Percentiles rank a stretch among this genome's conserved stretches.
These are phyloP conservation scores for Castor canadensis DNA, from an alignment of 2,113 vertebrate species.

Conservation along the genomic window DNA sequence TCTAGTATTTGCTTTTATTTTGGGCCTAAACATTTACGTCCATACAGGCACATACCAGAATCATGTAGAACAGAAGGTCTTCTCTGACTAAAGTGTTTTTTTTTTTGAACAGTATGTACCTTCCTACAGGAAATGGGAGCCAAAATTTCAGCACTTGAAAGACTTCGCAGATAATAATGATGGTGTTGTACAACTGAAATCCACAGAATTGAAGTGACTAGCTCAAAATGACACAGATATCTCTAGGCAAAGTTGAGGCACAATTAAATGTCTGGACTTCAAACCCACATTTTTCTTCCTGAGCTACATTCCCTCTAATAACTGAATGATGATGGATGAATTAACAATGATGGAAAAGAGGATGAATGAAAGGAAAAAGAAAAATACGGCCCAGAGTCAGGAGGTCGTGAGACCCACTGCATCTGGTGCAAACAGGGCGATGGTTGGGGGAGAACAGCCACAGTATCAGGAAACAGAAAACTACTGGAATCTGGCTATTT, in stretches of 20 bases:
- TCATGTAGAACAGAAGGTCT: not conserved
- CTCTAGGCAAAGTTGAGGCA: not conserved
- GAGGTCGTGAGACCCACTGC: not conserved
- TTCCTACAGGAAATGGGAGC: not conserved
- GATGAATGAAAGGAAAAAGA: not conserved
- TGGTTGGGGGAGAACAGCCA: not conserved
- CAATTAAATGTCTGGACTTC: not conserved
- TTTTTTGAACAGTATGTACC: not conserved
- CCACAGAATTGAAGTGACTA: not conserved
- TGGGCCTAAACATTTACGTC: not conserved
- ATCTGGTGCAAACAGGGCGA: not conserved
- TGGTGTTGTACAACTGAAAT: not conserved
- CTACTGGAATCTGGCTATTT: not conserved
- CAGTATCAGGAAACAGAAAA: not conserved
- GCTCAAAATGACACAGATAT: not conserved
- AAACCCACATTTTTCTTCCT: not conserved
- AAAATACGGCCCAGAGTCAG: not conserved
- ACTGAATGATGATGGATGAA: not conserved
- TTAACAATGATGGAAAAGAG: not conserved
- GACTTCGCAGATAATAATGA: not conserved
- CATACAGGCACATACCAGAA: not conserved
- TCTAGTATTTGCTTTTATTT: conserved; percentile 13
- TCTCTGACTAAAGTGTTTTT: not conserved
- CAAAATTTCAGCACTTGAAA: not conserved
- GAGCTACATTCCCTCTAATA: not conserved